Percentiles rank a stretch among this genome's conserved stretches.
phyloP scores from a whole-genome alignment of 2,113 vertebrate species.

The Rafetus swinhoei region DNA sequence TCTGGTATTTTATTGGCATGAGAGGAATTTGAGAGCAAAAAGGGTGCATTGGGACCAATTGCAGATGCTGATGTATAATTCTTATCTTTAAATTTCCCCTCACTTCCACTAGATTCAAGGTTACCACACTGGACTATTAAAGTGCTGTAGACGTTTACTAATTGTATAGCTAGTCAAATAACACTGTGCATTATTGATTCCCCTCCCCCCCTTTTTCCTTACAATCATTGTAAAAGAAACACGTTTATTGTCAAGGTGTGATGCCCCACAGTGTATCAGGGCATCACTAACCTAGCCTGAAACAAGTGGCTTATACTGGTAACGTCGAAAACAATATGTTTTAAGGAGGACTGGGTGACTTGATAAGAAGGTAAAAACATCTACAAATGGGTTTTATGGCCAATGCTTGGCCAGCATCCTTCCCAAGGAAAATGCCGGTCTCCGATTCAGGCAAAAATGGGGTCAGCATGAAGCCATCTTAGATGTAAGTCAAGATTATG shows the following conservation, averaged over 20 bases:
- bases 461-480: background rate
- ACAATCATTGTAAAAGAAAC: background rate
- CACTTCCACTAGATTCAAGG: conserved; percentile 72
- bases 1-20: conserved; percentile 63
- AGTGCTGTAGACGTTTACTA: conserved; percentile 27
- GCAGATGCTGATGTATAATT: conserved; percentile 63
- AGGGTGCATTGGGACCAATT: conserved; percentile 64
- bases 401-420: background rate
- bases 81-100: conserved; percentile 59
- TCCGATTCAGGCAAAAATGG: background rate
- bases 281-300: background rate
- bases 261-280: background rate
- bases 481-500: background rate
- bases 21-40: conserved; percentile 47
- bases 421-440: background rate
- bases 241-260: accelerated
- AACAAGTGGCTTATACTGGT: background rate
- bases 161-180: conserved; percentile 41
- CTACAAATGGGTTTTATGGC: background rate
- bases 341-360: accelerated
- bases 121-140: conserved; percentile 44
- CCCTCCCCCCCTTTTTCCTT: background rate
- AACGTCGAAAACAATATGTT: accelerated
- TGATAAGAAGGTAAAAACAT: background rate
- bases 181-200: background rate